Evolutionary conservation across 2,888 invertebrate species (phyloP).

Genomic region (Pyralis farinalis): DNA sequence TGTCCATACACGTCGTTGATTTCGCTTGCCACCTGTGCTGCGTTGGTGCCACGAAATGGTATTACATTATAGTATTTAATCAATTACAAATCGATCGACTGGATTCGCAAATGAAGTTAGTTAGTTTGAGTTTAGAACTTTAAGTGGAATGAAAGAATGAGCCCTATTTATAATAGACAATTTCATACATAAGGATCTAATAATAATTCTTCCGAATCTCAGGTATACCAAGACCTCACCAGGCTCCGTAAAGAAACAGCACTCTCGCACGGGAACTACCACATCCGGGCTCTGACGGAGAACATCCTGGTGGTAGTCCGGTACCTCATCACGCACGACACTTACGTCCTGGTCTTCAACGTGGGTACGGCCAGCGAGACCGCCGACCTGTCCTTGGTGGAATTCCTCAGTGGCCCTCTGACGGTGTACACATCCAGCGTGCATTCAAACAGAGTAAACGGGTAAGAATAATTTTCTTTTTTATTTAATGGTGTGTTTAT

Average conservation of each 20-base stretch:
- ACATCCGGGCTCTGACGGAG: slow-evolving; percentile 43
- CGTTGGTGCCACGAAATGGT: too few species aligned
- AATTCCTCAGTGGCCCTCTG: slow-evolving; percentile 33
- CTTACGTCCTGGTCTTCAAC: slow-evolving; percentile 73
- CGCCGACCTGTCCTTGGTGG: slow-evolving; percentile 49
- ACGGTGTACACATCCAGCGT: slow-evolving; percentile 49
- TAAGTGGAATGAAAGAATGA: too few species aligned
- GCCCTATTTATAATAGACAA: too few species aligned
- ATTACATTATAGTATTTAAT: too few species aligned
- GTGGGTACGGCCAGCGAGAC: slow-evolving; percentile 55
- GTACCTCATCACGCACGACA: slow-evolving; percentile 40
- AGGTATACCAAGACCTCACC: slow-evolving; percentile 79
- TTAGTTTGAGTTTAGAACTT: too few species aligned
- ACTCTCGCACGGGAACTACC: slow-evolving; percentile 52
- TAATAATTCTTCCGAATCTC: too few species aligned
- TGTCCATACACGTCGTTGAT: too few species aligned
- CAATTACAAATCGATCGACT: too few species aligned
- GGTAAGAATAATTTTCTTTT: slow-evolving; percentile 49
- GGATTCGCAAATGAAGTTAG: too few species aligned
- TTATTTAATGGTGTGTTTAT: too few species aligned
- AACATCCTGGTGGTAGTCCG: slow-evolving; percentile 44
- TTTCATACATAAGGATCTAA: too few species aligned
- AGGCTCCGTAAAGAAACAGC: slow-evolving; percentile 65
- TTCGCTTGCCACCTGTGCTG: too few species aligned
- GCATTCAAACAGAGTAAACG: slow-evolving; percentile 38